phyloP scores from a whole-genome alignment of 1,140 invertebrate genomes.

The Drosophila kurseongensis region DNA sequence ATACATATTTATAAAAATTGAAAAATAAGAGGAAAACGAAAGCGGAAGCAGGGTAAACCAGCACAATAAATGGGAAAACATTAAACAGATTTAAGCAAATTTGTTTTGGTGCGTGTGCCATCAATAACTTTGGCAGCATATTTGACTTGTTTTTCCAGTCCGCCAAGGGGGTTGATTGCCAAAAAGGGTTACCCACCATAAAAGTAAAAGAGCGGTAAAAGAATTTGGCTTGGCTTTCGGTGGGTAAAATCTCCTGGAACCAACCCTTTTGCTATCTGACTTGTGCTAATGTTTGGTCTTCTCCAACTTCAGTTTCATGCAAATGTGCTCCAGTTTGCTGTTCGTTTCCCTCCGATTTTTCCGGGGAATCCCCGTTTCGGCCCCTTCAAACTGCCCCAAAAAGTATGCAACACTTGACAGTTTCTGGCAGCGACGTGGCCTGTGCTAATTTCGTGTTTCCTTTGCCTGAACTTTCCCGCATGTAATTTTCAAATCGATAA shows the following conservation, averaged over 20 bases:
- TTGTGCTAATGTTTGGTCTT: slow-evolving; percentile 43
- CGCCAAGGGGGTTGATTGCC: slow-evolving; percentile 18
- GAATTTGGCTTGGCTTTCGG: slow-evolving; percentile 23
- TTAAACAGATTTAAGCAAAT: slow-evolving; percentile 83
- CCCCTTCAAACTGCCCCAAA: slow-evolving; percentile 55
- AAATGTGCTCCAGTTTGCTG: slow-evolving; percentile 58
- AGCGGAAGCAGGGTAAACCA: slow-evolving; percentile 3
- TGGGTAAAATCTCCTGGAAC: slow-evolving; percentile 5
- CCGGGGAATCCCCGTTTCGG: neutral
- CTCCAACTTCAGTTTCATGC: slow-evolving; percentile 55
- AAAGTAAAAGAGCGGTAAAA: slow-evolving; percentile 6
- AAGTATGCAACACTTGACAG: slow-evolving; percentile 71
- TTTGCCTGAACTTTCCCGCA: slow-evolving; percentile 40
- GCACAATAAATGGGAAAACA: slow-evolving; percentile 76
- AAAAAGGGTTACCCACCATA: slow-evolving; percentile 42
- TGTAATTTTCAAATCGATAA: slow-evolving; percentile 79
- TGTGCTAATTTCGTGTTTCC: slow-evolving; percentile 72
- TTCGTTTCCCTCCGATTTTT: neutral
- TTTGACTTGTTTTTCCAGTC: slow-evolving; percentile 50
- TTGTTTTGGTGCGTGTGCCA: slow-evolving; percentile 79
- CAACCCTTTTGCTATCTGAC: slow-evolving; percentile 38
- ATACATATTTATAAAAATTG: slow-evolving; percentile 70
- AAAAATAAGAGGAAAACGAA: slow-evolving; percentile 30
- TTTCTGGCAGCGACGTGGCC: slow-evolving; percentile 38
- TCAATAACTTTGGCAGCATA: slow-evolving; percentile 80